Conservation (phyloP, 2,797 vertebrate genomes). For the Micropoecilia bifurca region DNA sequence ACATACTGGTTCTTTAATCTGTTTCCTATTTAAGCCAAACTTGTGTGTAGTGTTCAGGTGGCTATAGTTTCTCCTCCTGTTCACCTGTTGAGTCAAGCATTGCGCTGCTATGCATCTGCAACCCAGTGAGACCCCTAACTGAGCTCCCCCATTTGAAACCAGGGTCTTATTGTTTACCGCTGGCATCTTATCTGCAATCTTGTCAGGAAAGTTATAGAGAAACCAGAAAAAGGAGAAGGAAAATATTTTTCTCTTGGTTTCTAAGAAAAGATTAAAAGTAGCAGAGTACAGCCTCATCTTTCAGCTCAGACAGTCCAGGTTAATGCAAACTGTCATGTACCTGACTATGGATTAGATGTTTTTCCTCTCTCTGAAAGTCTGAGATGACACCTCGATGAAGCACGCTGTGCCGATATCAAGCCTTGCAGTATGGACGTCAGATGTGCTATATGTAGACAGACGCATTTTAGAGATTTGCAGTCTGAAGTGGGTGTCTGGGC, state of each 20-base stretch:
- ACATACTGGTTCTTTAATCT: background rate
- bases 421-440: slow-evolving; percentile 21
- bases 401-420: slow-evolving; percentile 37
- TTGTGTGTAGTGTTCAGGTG: slow-evolving; percentile 50
- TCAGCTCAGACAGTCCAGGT: slow-evolving; percentile 15
- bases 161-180: slow-evolving; percentile 60
- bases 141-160: slow-evolving; percentile 43
- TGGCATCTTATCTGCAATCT: slow-evolving; percentile 62
- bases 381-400: slow-evolving; percentile 43
- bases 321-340: slow-evolving; percentile 60
- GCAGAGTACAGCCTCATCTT: slow-evolving; percentile 27
- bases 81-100: slow-evolving; percentile 51
- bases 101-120: slow-evolving; percentile 65
- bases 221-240: slow-evolving; percentile 8
- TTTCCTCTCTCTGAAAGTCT: slow-evolving; percentile 22
- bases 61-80: slow-evolving; percentile 60
- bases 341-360: slow-evolving; percentile 53
- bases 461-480: slow-evolving; percentile 33
- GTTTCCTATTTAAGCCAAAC: slow-evolving; percentile 13
- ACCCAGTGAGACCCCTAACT: slow-evolving; percentile 45
- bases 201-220: slow-evolving; percentile 56
- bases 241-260: slow-evolving; percentile 45
- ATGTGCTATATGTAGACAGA: slow-evolving; percentile 20
- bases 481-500: slow-evolving; percentile 14
- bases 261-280: slow-evolving; percentile 42